These are phyloP conservation scores for Chamaetylas fuelleborni DNA, from an alignment of 2,113 vertebrate species.

Conservation along the genomic window DNA sequence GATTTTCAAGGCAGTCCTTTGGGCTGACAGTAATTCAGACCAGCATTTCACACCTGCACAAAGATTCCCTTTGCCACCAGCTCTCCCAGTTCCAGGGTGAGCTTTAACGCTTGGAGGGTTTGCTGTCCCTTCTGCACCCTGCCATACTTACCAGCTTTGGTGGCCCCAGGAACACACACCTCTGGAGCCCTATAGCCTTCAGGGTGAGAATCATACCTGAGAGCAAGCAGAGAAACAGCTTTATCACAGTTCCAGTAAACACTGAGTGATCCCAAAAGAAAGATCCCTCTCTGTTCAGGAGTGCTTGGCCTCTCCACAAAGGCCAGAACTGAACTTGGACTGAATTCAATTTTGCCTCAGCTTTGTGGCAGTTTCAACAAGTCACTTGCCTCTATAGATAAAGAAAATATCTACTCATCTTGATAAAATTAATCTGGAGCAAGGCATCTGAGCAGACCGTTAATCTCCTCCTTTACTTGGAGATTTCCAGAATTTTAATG, in stretches of 20 bases:
- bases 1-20: background rate
- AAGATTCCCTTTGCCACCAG: background rate
- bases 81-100: background rate
- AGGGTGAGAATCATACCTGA: conserved; percentile 91
- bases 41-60: background rate
- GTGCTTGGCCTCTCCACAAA: fast-evolving
- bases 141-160: conserved; percentile 87
- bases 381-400: fast-evolving
- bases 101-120: background rate
- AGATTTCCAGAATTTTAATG: background rate
- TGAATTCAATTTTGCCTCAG: background rate
- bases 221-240: background rate
- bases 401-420: background rate
- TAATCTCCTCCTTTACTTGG: background rate
- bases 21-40: background rate
- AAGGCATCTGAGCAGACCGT: background rate
- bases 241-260: background rate
- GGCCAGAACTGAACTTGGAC: background rate
- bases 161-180: conserved; percentile 88
- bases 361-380: background rate
- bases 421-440: too few species aligned
- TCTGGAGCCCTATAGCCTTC: conserved; percentile 85
- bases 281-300: background rate
- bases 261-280: fast-evolving
- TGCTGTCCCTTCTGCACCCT: background rate